These are phyloP conservation scores for Drosophila punjabiensis DNA, from an alignment of 1,140 invertebrate species.

Conservation along the genomic window DNA sequence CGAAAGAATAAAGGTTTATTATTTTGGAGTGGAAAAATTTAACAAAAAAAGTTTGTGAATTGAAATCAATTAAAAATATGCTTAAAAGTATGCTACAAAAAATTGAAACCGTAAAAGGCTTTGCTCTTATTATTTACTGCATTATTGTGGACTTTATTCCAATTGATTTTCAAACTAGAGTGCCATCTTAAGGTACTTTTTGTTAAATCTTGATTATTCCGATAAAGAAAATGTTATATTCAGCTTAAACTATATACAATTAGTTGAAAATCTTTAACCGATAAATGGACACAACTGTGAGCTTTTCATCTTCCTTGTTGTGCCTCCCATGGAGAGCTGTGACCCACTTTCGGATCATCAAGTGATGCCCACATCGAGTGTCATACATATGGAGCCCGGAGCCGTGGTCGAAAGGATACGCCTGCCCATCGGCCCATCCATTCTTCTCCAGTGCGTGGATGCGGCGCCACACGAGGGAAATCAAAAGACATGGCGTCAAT, in stretches of 20 bases:
- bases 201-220: not conserved
- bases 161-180: not conserved
- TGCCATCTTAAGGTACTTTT: too few species aligned
- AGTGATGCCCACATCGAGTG: slow-evolving; percentile 44
- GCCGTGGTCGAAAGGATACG: slow-evolving; percentile 21
- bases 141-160: not conserved
- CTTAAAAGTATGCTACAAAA: not conserved
- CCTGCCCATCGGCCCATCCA: not conserved
- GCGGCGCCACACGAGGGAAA: slow-evolving; percentile 67
- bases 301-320: not conserved
- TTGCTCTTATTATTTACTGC: not conserved
- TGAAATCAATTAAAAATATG: not conserved
- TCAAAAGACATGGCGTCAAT: slow-evolving; percentile 75
- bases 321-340: not conserved
- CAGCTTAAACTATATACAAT: not conserved
- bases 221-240: not conserved
- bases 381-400: slow-evolving; percentile 20
- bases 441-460: slow-evolving; percentile 36
- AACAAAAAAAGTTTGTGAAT: too few species aligned
- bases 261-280: not conserved
- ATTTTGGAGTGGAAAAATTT: not conserved
- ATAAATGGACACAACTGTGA: not conserved
- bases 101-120: not conserved
- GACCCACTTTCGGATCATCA: slow-evolving; percentile 39
- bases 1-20: not conserved